Conservation (phyloP, 2,888 invertebrate genomes). For the Uloborus plumipes region DNA sequence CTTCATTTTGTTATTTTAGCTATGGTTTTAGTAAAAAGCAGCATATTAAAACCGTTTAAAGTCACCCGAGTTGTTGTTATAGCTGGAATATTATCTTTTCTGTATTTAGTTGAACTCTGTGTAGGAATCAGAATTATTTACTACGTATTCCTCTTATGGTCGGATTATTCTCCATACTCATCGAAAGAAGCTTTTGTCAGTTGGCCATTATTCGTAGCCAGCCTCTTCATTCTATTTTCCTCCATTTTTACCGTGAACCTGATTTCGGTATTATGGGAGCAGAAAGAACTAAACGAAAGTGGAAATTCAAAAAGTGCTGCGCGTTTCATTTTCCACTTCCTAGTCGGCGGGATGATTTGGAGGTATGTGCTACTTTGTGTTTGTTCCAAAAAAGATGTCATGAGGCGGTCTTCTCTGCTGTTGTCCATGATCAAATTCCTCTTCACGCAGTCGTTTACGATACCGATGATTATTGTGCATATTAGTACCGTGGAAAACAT, state of each 20-base stretch:
- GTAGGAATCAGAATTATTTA: slow-evolving; percentile 38
- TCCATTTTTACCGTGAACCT: slow-evolving; percentile 25
- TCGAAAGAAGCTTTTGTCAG: neutral
- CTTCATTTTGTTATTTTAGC: too few species aligned
- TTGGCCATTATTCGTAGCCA: slow-evolving; percentile 36
- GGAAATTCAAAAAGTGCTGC: slow-evolving; percentile 13
- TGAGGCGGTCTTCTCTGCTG: slow-evolving; percentile 22
- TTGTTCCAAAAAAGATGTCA: slow-evolving; percentile 7
- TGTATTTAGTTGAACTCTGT: slow-evolving; percentile 38
- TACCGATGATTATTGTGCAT: slow-evolving; percentile 40
- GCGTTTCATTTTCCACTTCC: slow-evolving; percentile 28
- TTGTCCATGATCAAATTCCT: slow-evolving; percentile 38
- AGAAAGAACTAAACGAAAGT: slow-evolving; percentile 42
- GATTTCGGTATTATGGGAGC: slow-evolving; percentile 56
- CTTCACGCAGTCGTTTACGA: slow-evolving; percentile 50
- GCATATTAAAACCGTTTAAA: neutral
- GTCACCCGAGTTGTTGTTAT: slow-evolving; percentile 27
- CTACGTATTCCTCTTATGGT: slow-evolving; percentile 37
- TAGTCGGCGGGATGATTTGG: slow-evolving; percentile 44
- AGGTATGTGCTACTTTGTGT: slow-evolving; percentile 43
- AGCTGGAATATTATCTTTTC: slow-evolving; percentile 39
- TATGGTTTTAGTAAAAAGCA: too few species aligned
- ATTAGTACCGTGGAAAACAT: slow-evolving; percentile 23
- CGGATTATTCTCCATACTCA: neutral
- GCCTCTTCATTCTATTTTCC: slow-evolving; percentile 11